A percentile compares a stretch with the other conserved stretches of the same genome.
Conservation (phyloP, 1,140 invertebrate genomes). For the Drosophila prosaltans region DNA sequence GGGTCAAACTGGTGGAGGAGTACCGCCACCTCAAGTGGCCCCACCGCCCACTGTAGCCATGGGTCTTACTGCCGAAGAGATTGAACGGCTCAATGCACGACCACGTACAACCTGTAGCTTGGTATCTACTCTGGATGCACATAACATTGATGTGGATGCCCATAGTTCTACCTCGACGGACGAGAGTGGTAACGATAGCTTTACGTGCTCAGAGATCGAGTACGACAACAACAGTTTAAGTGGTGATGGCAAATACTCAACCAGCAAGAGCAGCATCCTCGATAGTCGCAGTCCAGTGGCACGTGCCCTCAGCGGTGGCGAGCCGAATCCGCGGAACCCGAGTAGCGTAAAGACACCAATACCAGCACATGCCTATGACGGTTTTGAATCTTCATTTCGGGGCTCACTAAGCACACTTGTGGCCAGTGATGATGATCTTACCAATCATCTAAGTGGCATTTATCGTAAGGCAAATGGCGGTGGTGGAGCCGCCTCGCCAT, state of each 20-base stretch:
- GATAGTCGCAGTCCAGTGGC: constrained; percentile 86
- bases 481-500: constrained; percentile 88
- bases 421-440: constrained; percentile 95
- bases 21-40: constrained; percentile 85
- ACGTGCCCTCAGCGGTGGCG: constrained; percentile 86
- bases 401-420: constrained; percentile 96
- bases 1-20: constrained; percentile 86
- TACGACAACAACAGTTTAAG: constrained; percentile 95
- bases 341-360: constrained; percentile 85
- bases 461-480: constrained; percentile 88
- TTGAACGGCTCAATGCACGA: constrained; percentile 94
- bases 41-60: constrained; percentile 85
- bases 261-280: constrained; percentile 86
- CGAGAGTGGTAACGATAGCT: constrained; percentile 98
- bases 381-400: constrained; percentile 96
- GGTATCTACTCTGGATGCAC: constrained; percentile 95
- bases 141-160: constrained; percentile 89
- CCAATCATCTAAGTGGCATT: constrained; percentile 88
- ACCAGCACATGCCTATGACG: constrained; percentile 91
- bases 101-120: constrained; percentile 92
- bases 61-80: constrained; percentile 95
- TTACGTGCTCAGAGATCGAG: constrained; percentile 99
- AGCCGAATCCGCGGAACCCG: constrained; percentile 78
- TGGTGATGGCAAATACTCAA: constrained; percentile 90
- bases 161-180: constrained; percentile 94